phyloP scores from a whole-genome alignment of 2,113 vertebrate species.

The Arothron firmamentum region DNA sequence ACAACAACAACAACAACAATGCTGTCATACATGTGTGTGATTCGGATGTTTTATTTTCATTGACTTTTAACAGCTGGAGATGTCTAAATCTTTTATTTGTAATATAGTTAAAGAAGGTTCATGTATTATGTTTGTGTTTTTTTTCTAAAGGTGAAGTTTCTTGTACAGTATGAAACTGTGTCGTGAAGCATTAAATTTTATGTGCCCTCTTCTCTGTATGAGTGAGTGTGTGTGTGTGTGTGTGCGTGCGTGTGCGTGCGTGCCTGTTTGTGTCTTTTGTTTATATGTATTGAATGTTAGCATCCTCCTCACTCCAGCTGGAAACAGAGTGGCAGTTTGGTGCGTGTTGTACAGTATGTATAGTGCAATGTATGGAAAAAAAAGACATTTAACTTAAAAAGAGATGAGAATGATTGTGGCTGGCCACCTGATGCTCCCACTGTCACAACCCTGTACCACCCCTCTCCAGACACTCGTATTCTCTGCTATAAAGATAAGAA shows the following conservation, averaged over 20 bases:
- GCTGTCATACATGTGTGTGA: slow-evolving; percentile 25
- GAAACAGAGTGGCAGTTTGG: slow-evolving; percentile 67
- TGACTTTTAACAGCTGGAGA: slow-evolving; percentile 39
- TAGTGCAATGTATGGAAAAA: slow-evolving; percentile 75
- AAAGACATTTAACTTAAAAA: slow-evolving; percentile 79
- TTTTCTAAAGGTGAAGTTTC: slow-evolving; percentile 48
- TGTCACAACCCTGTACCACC: slow-evolving; percentile 20
- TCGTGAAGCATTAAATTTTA: slow-evolving; percentile 75
- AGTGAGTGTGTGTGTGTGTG: slow-evolving; percentile 12
- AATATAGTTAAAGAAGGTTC: slow-evolving; percentile 56
- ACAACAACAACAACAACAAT: not conserved
- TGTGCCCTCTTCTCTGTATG: slow-evolving; percentile 24
- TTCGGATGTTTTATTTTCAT: slow-evolving; percentile 44
- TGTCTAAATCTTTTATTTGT: slow-evolving; percentile 53
- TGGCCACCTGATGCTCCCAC: slow-evolving; percentile 79
- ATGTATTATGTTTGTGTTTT: slow-evolving; percentile 35
- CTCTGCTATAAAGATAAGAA: slow-evolving; percentile 37
- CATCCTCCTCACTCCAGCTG: slow-evolving; percentile 58
- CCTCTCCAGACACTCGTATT: slow-evolving; percentile 9
- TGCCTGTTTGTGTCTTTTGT: slow-evolving; percentile 18
- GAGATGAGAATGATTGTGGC: slow-evolving; percentile 80
- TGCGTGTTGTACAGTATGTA: slow-evolving; percentile 81
- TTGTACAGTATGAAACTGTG: slow-evolving; percentile 63
- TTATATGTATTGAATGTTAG: slow-evolving; percentile 73
- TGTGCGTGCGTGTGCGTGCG: slow-evolving; percentile 19